phyloP scores from a whole-genome alignment of 2,888 invertebrate species.

The Autographa pulchrina region DNA sequence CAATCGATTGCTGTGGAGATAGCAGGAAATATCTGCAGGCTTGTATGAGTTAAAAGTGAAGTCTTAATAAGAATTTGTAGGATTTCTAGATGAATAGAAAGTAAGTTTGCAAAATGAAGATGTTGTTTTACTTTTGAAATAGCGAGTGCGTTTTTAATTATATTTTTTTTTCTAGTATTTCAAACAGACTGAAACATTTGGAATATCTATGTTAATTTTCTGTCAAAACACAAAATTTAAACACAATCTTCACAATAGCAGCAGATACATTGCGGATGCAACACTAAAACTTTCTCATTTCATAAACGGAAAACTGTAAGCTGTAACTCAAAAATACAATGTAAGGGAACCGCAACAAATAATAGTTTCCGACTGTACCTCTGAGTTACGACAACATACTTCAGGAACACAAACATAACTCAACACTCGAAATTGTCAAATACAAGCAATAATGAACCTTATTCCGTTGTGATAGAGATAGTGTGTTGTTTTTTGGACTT shows the following conservation, averaged over 20 bases:
- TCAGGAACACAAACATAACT: slow-evolving; percentile 65
- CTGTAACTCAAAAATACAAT: slow-evolving; percentile 81
- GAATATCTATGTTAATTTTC: slow-evolving; percentile 18
- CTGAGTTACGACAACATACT: slow-evolving; percentile 85
- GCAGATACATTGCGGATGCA: slow-evolving; percentile 65
- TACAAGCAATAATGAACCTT: slow-evolving; percentile 14
- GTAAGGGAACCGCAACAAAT: slow-evolving; percentile 85
- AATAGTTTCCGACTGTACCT: slow-evolving; percentile 84
- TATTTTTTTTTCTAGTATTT: too few relatives aligned
- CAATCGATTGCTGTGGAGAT: slow-evolving; percentile 19
- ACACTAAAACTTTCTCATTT: slow-evolving; percentile 71
- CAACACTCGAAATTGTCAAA: slow-evolving; percentile 2
- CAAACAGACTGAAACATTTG: background rate
- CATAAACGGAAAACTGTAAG: slow-evolving; percentile 77
- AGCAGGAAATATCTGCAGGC: slow-evolving; percentile 24
- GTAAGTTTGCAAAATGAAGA: background rate
- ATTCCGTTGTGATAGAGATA: background rate
- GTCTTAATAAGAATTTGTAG: background rate
- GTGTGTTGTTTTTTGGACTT: slow-evolving; percentile 17
- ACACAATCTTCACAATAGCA: slow-evolving; percentile 39
- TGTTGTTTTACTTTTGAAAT: background rate
- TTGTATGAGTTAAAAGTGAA: slow-evolving; percentile 5
- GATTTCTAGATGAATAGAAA: background rate
- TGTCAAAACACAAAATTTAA: slow-evolving; percentile 41
- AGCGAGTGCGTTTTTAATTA: background rate